A percentile compares a stretch with the other conserved stretches of the same genome.
Evolutionary conservation across 1,140 invertebrate species (phyloP).

Genomic region (Megalonaias nervosa): DNA sequence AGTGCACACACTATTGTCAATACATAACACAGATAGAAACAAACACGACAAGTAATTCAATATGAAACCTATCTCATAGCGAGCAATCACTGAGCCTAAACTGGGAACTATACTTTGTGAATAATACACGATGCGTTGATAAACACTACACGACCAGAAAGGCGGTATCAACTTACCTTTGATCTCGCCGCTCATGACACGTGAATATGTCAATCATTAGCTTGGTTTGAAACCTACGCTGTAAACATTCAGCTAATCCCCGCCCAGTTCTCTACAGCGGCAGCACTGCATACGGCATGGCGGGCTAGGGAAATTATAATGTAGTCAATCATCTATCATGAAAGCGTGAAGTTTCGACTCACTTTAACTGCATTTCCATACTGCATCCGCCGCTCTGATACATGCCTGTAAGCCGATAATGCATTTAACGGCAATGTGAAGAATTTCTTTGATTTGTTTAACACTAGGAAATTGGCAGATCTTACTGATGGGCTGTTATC

Average conservation of each 20-base stretch:
- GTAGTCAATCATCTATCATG: too few species aligned
- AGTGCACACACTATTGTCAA: constrained; percentile 10
- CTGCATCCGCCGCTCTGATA: too few species aligned
- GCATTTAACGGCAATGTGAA: too few species aligned
- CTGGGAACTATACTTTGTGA: neutral
- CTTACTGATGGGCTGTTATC: too few species aligned
- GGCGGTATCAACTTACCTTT: constrained; percentile 42
- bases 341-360: too few species aligned
- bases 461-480: too few species aligned
- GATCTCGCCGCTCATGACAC: constrained; percentile 36
- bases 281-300: too few species aligned
- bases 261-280: neutral
- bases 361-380: too few species aligned
- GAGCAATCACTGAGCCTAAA: neutral
- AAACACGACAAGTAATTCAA: neutral
- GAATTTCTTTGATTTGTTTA: too few species aligned
- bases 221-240: constrained; percentile 13
- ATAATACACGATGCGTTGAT: neutral
- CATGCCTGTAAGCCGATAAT: too few species aligned
- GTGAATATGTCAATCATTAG: constrained; percentile 38
- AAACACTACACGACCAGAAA: constrained; percentile 14
- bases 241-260: constrained; percentile 18
- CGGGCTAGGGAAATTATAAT: too few species aligned
- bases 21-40: neutral
- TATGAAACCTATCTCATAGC: neutral